phyloP scores from a whole-genome alignment of 2,797 vertebrate genomes.

The Lacerta viridis region DNA sequence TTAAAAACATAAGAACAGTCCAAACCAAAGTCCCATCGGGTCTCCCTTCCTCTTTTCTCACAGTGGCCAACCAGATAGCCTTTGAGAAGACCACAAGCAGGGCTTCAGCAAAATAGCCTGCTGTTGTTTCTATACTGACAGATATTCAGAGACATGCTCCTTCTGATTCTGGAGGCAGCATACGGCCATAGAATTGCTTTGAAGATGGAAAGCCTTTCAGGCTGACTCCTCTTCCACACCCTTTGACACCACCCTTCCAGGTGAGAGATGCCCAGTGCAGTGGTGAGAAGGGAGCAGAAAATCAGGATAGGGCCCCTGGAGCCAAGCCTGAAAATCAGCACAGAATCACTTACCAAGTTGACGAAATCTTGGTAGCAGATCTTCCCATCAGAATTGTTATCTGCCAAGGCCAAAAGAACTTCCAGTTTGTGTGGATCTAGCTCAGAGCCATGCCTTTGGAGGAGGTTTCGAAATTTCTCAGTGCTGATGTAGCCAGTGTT shows the following conservation, averaged over 20 bases:
- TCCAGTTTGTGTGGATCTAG: constrained; percentile 96
- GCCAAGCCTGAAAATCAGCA: not conserved
- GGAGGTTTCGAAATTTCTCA: constrained; percentile 91
- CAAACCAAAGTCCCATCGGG: not conserved
- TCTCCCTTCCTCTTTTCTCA: not conserved
- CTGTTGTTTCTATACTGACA: no score
- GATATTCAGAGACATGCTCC: no score
- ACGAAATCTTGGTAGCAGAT: constrained; percentile 98
- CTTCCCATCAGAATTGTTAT: constrained; percentile 92
- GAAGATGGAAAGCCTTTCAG: not conserved
- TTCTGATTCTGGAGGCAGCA: no score
- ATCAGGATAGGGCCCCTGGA: not conserved
- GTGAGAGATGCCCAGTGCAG: not conserved
- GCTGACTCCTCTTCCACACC: not conserved
- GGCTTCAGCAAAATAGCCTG: no score
- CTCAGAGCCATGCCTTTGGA: constrained; percentile 91
- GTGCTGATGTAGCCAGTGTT: constrained; percentile 95
- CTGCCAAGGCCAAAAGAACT: constrained; percentile 93
- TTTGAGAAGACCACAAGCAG: no score
- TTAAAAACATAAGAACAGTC: not conserved
- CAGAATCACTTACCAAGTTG: constrained; percentile 90
- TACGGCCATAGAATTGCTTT: no score
- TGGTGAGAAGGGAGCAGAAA: not conserved
- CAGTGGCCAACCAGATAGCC: not conserved
- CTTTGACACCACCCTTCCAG: not conserved